These are phyloP conservation scores for Nymphalis urticae DNA, from an alignment of 2,888 invertebrate species.

Conservation along the genomic window DNA sequence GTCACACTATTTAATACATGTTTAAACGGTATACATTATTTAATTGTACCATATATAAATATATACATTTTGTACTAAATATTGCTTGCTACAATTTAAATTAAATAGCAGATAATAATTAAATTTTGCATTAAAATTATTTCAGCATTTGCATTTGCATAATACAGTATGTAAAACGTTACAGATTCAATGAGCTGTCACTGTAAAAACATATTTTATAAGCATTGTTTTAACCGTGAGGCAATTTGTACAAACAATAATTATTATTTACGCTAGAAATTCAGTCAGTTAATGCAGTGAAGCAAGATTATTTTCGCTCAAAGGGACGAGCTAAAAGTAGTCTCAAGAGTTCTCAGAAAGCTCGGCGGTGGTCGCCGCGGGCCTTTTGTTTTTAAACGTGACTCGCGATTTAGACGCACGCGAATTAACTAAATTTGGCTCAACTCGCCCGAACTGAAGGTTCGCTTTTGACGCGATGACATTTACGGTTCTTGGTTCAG, in stretches of 20 bases:
- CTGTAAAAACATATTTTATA: not conserved
- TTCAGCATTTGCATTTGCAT: too few species aligned
- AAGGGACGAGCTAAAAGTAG: constrained; percentile 58
- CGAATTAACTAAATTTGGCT: constrained; percentile 71
- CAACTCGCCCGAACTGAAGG: constrained; percentile 26
- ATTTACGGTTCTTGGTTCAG: constrained; percentile 17
- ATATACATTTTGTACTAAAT: not conserved
- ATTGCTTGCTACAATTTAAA: too few species aligned
- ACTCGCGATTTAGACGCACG: constrained; percentile 69
- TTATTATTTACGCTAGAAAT: constrained; percentile 44
- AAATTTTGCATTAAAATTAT: too few species aligned
- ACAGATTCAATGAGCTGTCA: not conserved
- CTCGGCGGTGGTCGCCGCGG: constrained; percentile 62
- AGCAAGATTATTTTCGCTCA: constrained; percentile 47
- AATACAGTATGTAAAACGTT: not conserved
- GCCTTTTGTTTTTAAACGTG: constrained; percentile 74
- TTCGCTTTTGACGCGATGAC: constrained; percentile 12
- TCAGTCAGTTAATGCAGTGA: constrained; percentile 44
- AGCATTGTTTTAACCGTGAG: constrained; percentile 10
- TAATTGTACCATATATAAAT: too few species aligned
- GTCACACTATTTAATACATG: not conserved
- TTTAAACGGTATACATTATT: not conserved
- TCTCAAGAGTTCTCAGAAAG: constrained; percentile 64
- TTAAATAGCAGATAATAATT: too few species aligned
- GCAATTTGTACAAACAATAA: constrained; percentile 26